Conservation (phyloP, 2,888 invertebrate genomes). For the Entomobrya multifasciata region DNA sequence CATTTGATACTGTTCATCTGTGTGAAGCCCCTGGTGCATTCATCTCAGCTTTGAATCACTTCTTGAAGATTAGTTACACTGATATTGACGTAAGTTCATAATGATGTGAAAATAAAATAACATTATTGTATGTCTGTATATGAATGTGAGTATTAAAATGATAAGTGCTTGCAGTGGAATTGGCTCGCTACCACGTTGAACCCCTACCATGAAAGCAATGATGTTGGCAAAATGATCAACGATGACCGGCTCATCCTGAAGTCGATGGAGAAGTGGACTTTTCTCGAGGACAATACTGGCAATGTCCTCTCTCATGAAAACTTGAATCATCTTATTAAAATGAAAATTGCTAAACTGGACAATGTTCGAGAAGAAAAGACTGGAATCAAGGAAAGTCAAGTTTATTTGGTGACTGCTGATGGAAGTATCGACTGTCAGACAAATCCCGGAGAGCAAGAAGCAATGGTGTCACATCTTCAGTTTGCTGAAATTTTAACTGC, state of each 20-base stretch:
- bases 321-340: conserved; percentile 85
- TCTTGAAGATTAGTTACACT: conserved; percentile 82
- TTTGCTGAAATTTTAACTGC: conserved; percentile 92
- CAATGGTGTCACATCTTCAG: conserved; percentile 88
- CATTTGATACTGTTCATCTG: conserved; percentile 89
- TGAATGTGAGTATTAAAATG: no score
- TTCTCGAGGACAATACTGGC: conserved; percentile 92
- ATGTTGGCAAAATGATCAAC: conserved; percentile 87
- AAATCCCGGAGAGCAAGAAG: conserved; percentile 93
- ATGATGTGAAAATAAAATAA: no score
- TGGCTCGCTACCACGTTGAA: conserved; percentile 94
- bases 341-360: conserved; percentile 81
- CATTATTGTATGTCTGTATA: background rate
- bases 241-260: conserved; percentile 92
- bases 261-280: conserved; percentile 91
- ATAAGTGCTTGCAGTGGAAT: no score
- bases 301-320: conserved; percentile 89
- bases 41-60: conserved; percentile 94
- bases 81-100: conserved; percentile 59
- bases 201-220: conserved; percentile 95
- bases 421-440: conserved; percentile 94
- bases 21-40: conserved; percentile 99
- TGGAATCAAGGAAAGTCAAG: conserved; percentile 9
- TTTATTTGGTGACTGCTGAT: conserved; percentile 91
- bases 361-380: background rate